These are phyloP conservation scores for Cylindroiulus punctatus DNA, from an alignment of 2,888 invertebrate genomes.

Conservation along the genomic window DNA sequence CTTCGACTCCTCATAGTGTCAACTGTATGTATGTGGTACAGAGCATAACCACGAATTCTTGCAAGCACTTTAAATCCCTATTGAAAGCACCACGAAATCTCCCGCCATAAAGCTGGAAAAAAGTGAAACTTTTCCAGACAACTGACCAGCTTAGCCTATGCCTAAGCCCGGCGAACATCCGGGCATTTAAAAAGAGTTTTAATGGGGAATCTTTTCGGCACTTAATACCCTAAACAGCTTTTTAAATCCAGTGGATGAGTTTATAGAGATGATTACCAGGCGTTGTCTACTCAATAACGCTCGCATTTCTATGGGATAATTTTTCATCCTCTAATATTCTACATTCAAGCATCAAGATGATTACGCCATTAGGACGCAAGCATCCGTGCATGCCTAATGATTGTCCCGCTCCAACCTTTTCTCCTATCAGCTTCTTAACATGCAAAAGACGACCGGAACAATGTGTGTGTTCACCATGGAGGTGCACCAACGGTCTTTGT, in stretches of 20 bases:
- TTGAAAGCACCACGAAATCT: no score
- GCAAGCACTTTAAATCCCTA: no score
- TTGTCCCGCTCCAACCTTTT: conserved; percentile 40
- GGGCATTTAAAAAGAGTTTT: conserved; percentile 12
- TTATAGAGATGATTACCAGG: conserved; percentile 7
- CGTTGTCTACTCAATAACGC: conserved; percentile 38
- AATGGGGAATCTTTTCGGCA: conserved; percentile 22
- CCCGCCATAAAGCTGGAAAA: neutral
- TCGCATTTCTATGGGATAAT: conserved; percentile 24
- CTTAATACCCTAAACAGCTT: conserved; percentile 29
- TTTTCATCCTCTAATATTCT: conserved; percentile 25
- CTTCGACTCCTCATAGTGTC: no score
- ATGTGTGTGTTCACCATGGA: neutral
- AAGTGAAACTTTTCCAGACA: neutral
- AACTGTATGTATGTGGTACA: neutral
- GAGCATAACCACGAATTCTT: no score
- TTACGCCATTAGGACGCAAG: conserved; percentile 36
- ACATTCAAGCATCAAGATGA: conserved; percentile 16
- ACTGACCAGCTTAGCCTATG: neutral
- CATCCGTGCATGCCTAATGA: conserved; percentile 47
- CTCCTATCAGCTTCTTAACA: conserved; percentile 43
- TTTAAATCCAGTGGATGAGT: conserved; percentile 43
- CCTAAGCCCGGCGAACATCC: conserved; percentile 1
- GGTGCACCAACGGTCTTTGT: conserved; percentile 12
- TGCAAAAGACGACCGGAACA: conserved; percentile 18